A percentile compares a stretch with the other conserved stretches of the same genome.
Evolutionary conservation across 2,888 invertebrate species (phyloP).

Genomic region (Limnephilus marmoratus): DNA sequence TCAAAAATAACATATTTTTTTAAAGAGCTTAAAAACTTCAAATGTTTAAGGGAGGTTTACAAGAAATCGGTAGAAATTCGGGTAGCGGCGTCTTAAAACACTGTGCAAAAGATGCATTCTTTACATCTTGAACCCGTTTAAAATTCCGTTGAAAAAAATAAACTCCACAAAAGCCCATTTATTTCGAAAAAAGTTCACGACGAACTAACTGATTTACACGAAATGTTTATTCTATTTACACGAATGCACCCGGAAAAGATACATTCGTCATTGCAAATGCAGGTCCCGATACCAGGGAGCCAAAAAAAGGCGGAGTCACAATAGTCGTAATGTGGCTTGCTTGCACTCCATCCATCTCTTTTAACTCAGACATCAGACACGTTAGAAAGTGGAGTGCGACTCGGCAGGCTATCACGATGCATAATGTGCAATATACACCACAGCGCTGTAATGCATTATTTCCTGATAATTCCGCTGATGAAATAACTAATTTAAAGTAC

Average conservation of each 20-base stretch:
- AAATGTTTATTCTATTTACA: not conserved
- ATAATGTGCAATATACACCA: not conserved
- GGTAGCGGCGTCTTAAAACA: too few relatives aligned
- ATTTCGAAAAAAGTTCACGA: not conserved
- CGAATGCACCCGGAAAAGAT: not conserved
- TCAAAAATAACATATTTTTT: too few relatives aligned
- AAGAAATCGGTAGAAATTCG: too few relatives aligned
- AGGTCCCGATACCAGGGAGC: not conserved
- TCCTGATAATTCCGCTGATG: not conserved
- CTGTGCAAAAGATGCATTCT: too few relatives aligned
- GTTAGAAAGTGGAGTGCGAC: not conserved
- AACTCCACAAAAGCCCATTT: not conserved
- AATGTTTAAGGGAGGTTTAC: too few relatives aligned
- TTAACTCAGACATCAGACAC: not conserved
- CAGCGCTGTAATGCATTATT: slow-evolving; percentile 22
- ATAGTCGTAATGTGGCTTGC: not conserved
- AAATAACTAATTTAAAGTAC: not conserved
- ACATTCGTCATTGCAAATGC: not conserved
- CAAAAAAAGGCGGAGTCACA: not conserved
- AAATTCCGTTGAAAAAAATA: too few relatives aligned
- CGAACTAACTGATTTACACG: not conserved
- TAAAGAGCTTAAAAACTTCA: too few relatives aligned
- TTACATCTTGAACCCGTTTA: too few relatives aligned
- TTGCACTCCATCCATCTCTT: not conserved
- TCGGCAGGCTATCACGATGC: not conserved